Evolutionary conservation across 2,888 invertebrate genomes (phyloP), one percentile per base, ranked within the genome.

Genomic region (Leuctra nigra): DNA sequence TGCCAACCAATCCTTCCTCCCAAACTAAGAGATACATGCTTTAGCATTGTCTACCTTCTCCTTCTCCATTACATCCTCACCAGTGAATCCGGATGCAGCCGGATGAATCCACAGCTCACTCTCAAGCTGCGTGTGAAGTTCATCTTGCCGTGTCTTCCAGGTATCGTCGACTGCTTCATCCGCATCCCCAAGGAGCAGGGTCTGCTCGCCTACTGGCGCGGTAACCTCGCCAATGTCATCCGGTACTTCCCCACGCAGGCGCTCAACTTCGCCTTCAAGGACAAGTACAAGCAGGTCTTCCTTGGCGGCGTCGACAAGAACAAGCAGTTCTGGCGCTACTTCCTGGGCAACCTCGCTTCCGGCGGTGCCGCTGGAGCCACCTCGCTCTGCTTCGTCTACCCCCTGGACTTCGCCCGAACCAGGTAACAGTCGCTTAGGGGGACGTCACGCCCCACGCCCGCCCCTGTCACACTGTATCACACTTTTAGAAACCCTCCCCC

Each of bases 351-450:
- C 73, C 76, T 87, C 65, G 86, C 85, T 1, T 84, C 86, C 59
- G 87, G 87, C 73, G 87, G 86, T 68, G 85, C 85, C 63, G 87
- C 87, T 64, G 87, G 87, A 66, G 86, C 86, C 55, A 84, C 86
- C 24, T 86, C 86, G 54, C 76, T 87, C 52, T 83, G 82, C 73
- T 86, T 87, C 68, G 86, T 87, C 55, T 87, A 87, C 68, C 86
- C 86, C 29, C 78, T 87, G 53, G 86, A 87, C 74, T 87, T 82
- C 70, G 86, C 85, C 65, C 79, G 87, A 73, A 87, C 86, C n/a
- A n/a, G n/a, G n/a, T n/a, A n/a, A n/a, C n/a, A n/a, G n/a, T n/a
- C n/a, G n/a, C n/a, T n/a, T n/a, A n/a, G n/a, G n/a, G n/a, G n/a
- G n/a, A n/a, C n/a, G n/a, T n/a, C n/a, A n/a, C n/a, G n/a, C n/a